Percentiles rank a stretch among this genome's conserved stretches.
Conservation (phyloP, 2,888 invertebrate species). For the Drosophila picticornis region DNA sequence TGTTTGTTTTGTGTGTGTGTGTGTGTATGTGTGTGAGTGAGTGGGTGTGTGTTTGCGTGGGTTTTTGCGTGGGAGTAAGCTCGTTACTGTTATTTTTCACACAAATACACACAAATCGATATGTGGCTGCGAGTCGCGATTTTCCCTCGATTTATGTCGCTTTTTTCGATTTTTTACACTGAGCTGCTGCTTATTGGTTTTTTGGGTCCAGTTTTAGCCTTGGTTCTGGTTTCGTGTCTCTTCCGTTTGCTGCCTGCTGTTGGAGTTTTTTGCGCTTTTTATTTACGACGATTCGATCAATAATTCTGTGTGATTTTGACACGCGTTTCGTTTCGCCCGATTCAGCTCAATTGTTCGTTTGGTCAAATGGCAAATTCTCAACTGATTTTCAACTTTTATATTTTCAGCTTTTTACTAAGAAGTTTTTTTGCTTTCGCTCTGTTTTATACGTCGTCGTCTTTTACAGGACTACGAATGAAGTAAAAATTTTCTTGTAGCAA, state of each 20-base stretch:
- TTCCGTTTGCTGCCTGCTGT: constrained; percentile 38
- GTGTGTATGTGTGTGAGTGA: neutral
- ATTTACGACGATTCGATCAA: constrained; percentile 72
- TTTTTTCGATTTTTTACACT: constrained; percentile 8
- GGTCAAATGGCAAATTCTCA: constrained; percentile 16
- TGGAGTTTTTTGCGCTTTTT: constrained; percentile 46
- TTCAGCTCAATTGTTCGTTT: constrained; percentile 55
- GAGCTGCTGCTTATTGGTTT: constrained; percentile 12
- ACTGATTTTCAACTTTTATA: constrained; percentile 33
- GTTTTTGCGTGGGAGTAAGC: constrained; percentile 43
- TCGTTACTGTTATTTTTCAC: constrained; percentile 73
- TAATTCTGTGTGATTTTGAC: constrained; percentile 56
- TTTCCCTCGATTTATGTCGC: constrained; percentile 36
- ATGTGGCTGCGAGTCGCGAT: constrained; percentile 50
- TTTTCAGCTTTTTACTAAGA: constrained; percentile 19
- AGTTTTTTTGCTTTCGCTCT: constrained; percentile 38
- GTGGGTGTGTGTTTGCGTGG: constrained; percentile 9
- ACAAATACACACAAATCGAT: constrained; percentile 81
- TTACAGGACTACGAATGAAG: constrained; percentile 61
- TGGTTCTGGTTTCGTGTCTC: constrained; percentile 52
- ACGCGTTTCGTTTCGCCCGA: constrained; percentile 49
- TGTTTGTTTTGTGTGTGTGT: constrained; percentile 4
- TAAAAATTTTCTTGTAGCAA: constrained; percentile 51
- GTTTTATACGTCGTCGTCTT: constrained; percentile 52
- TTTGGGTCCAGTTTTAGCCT: constrained; percentile 56